A percentile compares a stretch with the other conserved stretches of the same genome.
Conservation (phyloP, 2,888 invertebrate species). For the Cerastis leucographa region DNA sequence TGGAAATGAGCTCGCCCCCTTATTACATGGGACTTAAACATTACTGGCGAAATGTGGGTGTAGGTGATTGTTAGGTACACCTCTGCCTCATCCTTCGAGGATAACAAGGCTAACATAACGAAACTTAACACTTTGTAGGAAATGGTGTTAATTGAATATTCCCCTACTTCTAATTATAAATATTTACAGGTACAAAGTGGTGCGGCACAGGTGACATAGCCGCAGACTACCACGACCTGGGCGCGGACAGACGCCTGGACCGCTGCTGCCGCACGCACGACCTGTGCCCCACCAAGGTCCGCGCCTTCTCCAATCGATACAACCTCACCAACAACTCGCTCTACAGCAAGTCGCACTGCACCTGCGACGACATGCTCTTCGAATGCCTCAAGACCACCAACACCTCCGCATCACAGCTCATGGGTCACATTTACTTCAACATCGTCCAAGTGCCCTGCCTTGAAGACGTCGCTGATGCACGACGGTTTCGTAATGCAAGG, state of each 20-base stretch:
- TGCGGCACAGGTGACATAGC: conserved; percentile 98
- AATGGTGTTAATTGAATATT: neutral
- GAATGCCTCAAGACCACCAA: conserved; percentile 94
- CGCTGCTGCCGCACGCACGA: conserved; percentile 97
- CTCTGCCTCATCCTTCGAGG: too few species aligned
- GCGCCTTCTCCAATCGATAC: conserved; percentile 93
- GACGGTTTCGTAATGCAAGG: conserved; percentile 88
- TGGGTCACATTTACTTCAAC: conserved; percentile 97
- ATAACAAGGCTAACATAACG: neutral
- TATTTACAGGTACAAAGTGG: conserved; percentile 95
- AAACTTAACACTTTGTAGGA: neutral
- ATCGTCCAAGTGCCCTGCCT: conserved; percentile 94
- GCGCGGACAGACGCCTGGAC: conserved; percentile 93
- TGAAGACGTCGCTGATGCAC: conserved; percentile 88
- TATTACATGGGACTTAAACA: too few species aligned
- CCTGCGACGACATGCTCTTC: conserved; percentile 95
- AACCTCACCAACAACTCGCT: conserved; percentile 95
- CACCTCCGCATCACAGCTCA: conserved; percentile 93
- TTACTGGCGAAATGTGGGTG: too few species aligned
- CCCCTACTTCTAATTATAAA: neutral
- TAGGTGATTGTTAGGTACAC: too few species aligned
- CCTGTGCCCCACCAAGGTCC: conserved; percentile 95
- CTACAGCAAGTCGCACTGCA: conserved; percentile 97
- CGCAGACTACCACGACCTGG: conserved; percentile 95
- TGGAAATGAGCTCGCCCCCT: too few species aligned